Conservation (phyloP, 2,113 vertebrate genomes). For the Coracopsis vasa region DNA sequence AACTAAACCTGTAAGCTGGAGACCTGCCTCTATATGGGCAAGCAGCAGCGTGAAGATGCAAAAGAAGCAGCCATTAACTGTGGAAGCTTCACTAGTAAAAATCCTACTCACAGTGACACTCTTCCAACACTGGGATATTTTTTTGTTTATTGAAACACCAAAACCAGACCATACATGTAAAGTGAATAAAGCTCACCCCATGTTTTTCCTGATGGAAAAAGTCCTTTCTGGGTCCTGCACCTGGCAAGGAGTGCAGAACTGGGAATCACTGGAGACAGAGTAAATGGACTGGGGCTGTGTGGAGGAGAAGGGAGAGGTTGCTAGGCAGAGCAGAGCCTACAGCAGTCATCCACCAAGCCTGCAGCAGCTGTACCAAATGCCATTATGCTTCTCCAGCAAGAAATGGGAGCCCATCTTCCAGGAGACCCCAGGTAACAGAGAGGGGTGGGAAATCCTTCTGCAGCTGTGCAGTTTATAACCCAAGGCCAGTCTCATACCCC, state of each 20-base stretch:
- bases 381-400: not conserved
- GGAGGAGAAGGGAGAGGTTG: not conserved
- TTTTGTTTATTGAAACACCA: not conserved
- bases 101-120: not conserved
- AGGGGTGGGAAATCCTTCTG: not conserved
- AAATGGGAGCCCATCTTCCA: not conserved
- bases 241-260: not conserved
- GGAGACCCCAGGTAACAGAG: not conserved
- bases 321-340: not conserved
- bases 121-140: not conserved
- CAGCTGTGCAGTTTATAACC: not conserved
- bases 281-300: not conserved
- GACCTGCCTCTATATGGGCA: not conserved
- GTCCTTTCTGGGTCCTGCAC: not conserved
- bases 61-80: not conserved
- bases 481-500: not conserved
- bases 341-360: not conserved
- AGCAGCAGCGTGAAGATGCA: not conserved
- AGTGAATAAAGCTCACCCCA: not conserved
- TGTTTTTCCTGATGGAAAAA: not conserved
- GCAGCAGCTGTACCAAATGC: not conserved
- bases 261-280: not conserved
- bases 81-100: not conserved
- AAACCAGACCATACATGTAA: not conserved
- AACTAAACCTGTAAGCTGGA: not conserved